These are phyloP conservation scores for Leptatherina wallacei DNA, from an alignment of 2,797 vertebrate genomes.

Conservation along the genomic window DNA sequence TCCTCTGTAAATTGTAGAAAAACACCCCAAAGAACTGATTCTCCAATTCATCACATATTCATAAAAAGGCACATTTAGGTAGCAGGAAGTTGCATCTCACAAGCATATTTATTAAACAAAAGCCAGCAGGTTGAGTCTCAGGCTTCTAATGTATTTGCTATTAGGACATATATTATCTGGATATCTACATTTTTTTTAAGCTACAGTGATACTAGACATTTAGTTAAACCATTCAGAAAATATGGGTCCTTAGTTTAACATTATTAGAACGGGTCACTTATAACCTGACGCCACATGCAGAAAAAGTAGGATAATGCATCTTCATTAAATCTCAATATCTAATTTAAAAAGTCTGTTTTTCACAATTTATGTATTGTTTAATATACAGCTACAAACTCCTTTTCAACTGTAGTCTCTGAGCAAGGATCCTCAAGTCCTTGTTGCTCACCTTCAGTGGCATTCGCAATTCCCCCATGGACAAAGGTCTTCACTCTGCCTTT, in stretches of 20 bases:
- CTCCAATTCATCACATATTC: not conserved
- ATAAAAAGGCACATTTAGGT: not conserved
- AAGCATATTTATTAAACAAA: slow-evolving; percentile 4
- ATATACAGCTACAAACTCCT: not conserved
- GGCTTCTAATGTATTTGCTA: no score
- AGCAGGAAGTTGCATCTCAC: not conserved
- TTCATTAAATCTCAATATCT: not conserved
- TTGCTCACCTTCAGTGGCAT: slow-evolving; percentile 84
- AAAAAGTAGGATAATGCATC: not conserved
- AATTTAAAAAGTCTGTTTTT: not conserved
- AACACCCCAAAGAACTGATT: not conserved
- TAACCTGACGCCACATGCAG: not conserved
- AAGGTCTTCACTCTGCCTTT: slow-evolving; percentile 84
- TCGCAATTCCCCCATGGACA: slow-evolving; percentile 86
- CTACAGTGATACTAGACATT: not conserved
- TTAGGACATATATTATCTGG: no score
- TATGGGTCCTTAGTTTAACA: not conserved
- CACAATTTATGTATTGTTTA: not conserved
- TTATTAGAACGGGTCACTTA: not conserved
- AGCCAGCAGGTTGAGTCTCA: no score
- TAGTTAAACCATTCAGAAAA: slow-evolving; percentile 16
- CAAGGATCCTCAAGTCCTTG: not conserved
- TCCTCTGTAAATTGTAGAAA: slow-evolving; percentile 73
- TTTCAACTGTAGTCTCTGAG: not conserved
- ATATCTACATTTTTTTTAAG: not conserved